Evolutionary conservation across 2,888 invertebrate species (phyloP), one percentile per base, ranked within the genome.

Genomic region (Bruchidius siliquastri): DNA sequence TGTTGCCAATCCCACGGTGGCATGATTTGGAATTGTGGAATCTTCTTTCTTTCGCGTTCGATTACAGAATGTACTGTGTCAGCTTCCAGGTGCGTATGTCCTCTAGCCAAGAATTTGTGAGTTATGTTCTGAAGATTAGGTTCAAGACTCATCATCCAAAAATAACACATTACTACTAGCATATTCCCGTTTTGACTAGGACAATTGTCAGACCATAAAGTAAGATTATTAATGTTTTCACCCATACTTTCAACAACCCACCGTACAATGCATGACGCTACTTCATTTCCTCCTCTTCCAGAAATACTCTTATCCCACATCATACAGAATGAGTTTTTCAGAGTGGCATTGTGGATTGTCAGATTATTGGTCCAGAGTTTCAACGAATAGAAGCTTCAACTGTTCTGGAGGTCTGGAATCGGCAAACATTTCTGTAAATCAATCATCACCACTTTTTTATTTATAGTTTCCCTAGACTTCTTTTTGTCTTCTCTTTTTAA

Each of bases 301-400:
- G 75, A 72, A 71, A 76, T 71, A 72, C 72, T 74, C 72, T 78
- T 76, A 68, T 79, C 78, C 76, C 75, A 76, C 71, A 74, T 74
- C 21, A 68, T 72, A 32, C 77, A 79, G 21, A 1, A 74, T 22
- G 70, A 32, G 21, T 26, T 73, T n/a, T 73, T 21, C 8, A 21
- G 20, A 20, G 72, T 71, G 18, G 73, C 4, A 32, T 73, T 76
- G 71, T 76, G 69, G n/a, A 77, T 74, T 22, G 76, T 76, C 68
- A 74, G 76, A 72, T 77, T 77, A 32, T 73, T 76, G 6, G 77
- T 80, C 77, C 78, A 80, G 22, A 79, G 72, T 71, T 80, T 77
- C 67, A 78, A 69, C n/a, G 75, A 76, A 68, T 78, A 77, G 67
- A 79, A 79, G 72, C 78, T 77, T 69, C 78, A 76, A 8, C 76